phyloP scores from a whole-genome alignment of 30 jellyfish, hydroid and myxozoan species.

The Mastigias papua region DNA sequence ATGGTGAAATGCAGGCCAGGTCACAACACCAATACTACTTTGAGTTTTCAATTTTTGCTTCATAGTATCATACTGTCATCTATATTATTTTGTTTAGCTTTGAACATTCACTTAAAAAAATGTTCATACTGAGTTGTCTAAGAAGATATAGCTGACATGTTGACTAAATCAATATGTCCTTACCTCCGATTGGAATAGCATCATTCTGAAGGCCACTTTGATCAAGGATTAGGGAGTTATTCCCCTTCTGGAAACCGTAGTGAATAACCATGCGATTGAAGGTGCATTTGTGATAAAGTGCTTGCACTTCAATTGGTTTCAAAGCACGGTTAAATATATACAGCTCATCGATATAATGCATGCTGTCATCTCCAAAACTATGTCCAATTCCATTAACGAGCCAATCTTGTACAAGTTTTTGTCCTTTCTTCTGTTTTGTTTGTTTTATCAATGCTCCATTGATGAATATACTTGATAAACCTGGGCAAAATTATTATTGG shows the following conservation, averaged over 20 bases:
- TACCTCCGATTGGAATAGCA: slow-evolving; percentile 93
- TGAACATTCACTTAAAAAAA: no score
- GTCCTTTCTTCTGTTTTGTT: slow-evolving; percentile 75
- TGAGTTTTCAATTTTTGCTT: no score
- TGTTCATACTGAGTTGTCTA: no score
- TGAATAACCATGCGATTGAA: slow-evolving; percentile 97
- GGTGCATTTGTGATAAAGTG: slow-evolving; percentile 75
- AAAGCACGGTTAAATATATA: slow-evolving; percentile 86
- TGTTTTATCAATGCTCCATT: slow-evolving; percentile 88
- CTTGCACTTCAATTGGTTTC: slow-evolving; percentile 77
- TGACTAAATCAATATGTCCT: background rate
- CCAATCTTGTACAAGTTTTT: slow-evolving; percentile 90
- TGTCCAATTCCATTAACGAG: slow-evolving; percentile 92
- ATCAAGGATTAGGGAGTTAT: slow-evolving; percentile 79
- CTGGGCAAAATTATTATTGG: no score
- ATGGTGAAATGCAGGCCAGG: no score
- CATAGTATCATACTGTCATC: no score
- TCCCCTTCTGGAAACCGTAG: slow-evolving; percentile 97
- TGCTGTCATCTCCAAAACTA: slow-evolving; percentile 91
- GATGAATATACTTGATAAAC: slow-evolving; percentile 86
- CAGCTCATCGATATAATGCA: slow-evolving; percentile 95
- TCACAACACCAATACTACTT: no score
- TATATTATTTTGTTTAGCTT: no score
- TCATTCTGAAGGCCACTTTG: slow-evolving; percentile 97
- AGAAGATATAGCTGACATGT: background rate